phyloP scores from a whole-genome alignment of 2,888 invertebrate species.

The Lasius platythorax region DNA sequence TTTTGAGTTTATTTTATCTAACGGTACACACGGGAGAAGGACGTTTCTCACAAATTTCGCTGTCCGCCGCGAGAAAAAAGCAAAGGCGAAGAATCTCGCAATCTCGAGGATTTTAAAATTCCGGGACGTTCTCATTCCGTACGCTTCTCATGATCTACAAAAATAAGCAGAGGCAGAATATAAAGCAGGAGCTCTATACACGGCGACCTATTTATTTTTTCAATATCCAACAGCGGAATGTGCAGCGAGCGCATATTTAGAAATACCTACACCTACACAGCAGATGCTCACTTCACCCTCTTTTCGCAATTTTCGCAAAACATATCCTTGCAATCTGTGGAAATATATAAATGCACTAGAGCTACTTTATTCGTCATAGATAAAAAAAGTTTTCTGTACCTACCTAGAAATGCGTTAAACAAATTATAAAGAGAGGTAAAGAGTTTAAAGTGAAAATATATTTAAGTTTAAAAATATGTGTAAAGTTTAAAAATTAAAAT shows the following conservation, averaged over 20 bases:
- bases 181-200: slow-evolving; percentile 53
- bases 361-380: background rate
- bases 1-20: background rate
- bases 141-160: slow-evolving; percentile 32
- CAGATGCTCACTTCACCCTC: slow-evolving; percentile 26
- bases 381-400: background rate
- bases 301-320: slow-evolving; percentile 29
- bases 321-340: background rate
- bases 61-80: background rate
- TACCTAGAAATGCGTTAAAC: background rate
- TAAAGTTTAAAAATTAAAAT: background rate
- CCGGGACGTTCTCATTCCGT: background rate
- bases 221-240: slow-evolving; percentile 53
- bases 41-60: background rate
- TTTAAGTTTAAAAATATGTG: too few species aligned
- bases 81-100: slow-evolving; percentile 20
- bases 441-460: background rate
- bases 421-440: background rate
- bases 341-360: background rate
- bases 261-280: slow-evolving; percentile 57
- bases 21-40: background rate
- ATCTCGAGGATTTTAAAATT: slow-evolving; percentile 45
- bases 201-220: slow-evolving; percentile 59
- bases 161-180: slow-evolving; percentile 66
- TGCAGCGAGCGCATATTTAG: slow-evolving; percentile 61